These are phyloP conservation scores for Caiman crocodilus DNA, from an alignment of 2,797 vertebrate species.

Conservation along the genomic window DNA sequence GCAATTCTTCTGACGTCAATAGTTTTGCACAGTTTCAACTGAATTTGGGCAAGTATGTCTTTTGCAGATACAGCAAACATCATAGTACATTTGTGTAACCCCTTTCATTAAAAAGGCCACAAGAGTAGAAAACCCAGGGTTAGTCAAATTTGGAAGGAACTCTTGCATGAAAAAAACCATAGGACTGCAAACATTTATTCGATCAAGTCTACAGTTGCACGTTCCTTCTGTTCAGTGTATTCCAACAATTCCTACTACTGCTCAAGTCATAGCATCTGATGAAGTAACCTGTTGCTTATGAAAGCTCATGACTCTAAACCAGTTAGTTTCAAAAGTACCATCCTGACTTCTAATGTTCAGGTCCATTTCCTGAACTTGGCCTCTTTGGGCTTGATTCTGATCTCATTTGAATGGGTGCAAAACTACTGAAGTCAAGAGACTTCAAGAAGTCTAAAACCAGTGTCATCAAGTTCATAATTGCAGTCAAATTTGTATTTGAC, in stretches of 20 bases:
- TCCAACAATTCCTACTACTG: neutral
- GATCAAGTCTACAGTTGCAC: neutral
- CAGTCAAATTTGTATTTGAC: neutral
- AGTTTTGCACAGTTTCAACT: neutral
- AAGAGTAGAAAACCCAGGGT: neutral
- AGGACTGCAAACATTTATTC: neutral
- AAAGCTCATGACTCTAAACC: neutral
- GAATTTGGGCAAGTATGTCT: neutral
- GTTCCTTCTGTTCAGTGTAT: too few relatives aligned
- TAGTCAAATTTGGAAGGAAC: neutral
- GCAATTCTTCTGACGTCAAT: neutral
- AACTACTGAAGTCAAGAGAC: neutral
- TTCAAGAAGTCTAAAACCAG: neutral
- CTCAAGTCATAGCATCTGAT: neutral
- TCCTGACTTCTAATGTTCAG: neutral
- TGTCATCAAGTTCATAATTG: neutral
- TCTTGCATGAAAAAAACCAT: neutral
- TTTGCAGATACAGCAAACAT: accelerated
- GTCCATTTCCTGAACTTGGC: neutral
- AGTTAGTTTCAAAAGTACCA: too few relatives aligned
- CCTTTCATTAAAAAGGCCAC: neutral
- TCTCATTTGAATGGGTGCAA: neutral
- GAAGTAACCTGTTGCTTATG: neutral
- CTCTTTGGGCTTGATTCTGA: neutral
- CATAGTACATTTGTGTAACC: neutral